Base-by-base conservation (phyloP, 1,140 invertebrate species). In the Sogatella furcifera region DNA sequence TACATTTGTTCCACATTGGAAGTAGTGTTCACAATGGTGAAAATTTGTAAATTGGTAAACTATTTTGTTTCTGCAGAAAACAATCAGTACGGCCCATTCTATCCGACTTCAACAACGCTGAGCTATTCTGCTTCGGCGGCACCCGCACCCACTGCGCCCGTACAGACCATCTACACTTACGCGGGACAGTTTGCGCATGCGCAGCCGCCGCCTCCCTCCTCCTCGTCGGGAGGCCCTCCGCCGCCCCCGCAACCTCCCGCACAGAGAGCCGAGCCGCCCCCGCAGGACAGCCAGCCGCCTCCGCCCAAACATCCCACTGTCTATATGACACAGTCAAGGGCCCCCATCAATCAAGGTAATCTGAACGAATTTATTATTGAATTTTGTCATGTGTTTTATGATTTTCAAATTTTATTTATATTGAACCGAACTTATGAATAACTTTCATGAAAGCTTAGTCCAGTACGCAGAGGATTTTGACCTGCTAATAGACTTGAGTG, bases 121-220 rank as follows among this genome's bases (percentile, higher is more conserved):
- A 60, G 59, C 31, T 60, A 60, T 15, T 60, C 59, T 17, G 31
- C 54, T 38, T 55, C 54, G 10, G 31, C 22, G 19, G 31, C 54
- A 8, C 38, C 52, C 21, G 49, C 52, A 13, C 15, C 49, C 24
- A 3, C 28, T 19, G 11, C 31, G 38, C 21, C 15, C 22, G 44
- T 52, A 5, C 28, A 72, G 58, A 70, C 67, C 17, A 71, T 72
- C 5, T 74, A 74, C 53, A 71, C 67, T 56, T 74, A 74, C 65
- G 67, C 68, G 13, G 64, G 68, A 49, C 68, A 69, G 4, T 73
- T 75, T 17, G 72, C 74, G 42, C 69, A 63, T 14, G 46, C 46
- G 15, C 58, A 59, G 57, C 38, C 34, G 34, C 43, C 49, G 43
- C 59, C 52, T 31, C 38, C 31, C 21, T 13, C 44, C 55, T 31